Base-by-base conservation (phyloP, 2,888 invertebrate genomes). In the Agrochola litura region DNA sequence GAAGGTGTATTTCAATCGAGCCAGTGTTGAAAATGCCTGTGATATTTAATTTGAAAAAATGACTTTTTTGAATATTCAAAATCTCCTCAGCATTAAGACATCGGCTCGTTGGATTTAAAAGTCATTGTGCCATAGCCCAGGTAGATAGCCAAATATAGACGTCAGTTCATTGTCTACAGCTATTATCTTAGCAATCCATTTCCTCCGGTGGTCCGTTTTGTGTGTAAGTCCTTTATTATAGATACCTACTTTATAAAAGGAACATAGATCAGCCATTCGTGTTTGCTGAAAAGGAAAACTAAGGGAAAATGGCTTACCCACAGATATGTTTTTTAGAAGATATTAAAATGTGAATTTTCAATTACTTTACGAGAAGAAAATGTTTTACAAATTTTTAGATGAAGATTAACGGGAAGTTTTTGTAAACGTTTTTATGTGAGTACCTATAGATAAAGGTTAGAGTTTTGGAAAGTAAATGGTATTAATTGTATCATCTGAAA, bases 101-200 rank as follows among this genome's bases (percentile, higher is more conserved):
- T 25, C 41, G 54, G 19, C 8, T 60, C 52, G 52, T 68, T 61
- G 64, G 49, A 58, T 60, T 77, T 41, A 43, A 61, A 78, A 79
- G 58, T 14, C 52, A 54, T 43, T 67, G 54, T 83, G 16, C 58
- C n/a, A 60, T 30, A 61, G 49, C 9, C n/a, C 49, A 67, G 63
- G 82, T 76, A 71, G 49, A 49, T 37, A 56, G 41, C 37, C 49
- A 74, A 74, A 76, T 64, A 65, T 75, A 73, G 65, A 63, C 63
- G 74, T 67, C 70, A 73, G 63, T 68, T 68, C 67, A 86, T 76
- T 83, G 76, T 83, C 73, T 63, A 16, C 67, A 25, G 52, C 71
- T 76, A 76, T 86, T 79, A 68, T 83, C 14, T 65, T 75, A 82
- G 74, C 69, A 75, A 80, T 73, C 56, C 69, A 75, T 74, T 76